Evolutionary conservation across 1,140 invertebrate genomes (phyloP).

Genomic region (Scaptomyza montana): DNA sequence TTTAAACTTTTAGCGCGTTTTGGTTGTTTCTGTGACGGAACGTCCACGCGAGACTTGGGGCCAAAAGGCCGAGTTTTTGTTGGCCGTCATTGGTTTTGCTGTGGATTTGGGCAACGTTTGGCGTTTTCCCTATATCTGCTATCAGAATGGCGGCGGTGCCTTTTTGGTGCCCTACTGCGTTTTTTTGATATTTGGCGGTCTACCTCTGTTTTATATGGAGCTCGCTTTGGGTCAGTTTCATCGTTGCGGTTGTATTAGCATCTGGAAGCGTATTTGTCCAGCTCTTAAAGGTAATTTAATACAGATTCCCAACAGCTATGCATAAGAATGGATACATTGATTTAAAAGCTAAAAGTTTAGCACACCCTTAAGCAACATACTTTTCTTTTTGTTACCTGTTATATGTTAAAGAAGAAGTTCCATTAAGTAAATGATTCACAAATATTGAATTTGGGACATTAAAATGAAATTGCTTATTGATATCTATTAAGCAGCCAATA

Average conservation of each 20-base stretch:
- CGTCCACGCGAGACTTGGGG: slow-evolving; percentile 89
- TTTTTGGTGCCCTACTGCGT: slow-evolving; percentile 97
- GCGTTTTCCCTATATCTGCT: slow-evolving; percentile 92
- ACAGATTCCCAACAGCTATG: background rate
- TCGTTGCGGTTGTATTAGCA: slow-evolving; percentile 94
- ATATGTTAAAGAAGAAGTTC: slow-evolving; percentile 12
- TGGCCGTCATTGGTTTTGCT: slow-evolving; percentile 94
- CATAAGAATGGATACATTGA: too few species aligned
- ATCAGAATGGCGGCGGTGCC: slow-evolving; percentile 93
- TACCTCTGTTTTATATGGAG: slow-evolving; percentile 98
- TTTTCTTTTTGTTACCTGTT: slow-evolving; percentile 14
- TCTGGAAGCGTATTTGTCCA: slow-evolving; percentile 97
- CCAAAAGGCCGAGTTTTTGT: slow-evolving; percentile 94
- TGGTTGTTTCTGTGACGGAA: slow-evolving; percentile 87
- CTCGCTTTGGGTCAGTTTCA: slow-evolving; percentile 96
- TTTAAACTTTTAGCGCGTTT: slow-evolving; percentile 81
- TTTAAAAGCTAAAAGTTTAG: too few species aligned
- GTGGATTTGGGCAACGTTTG: slow-evolving; percentile 93
- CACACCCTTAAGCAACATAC: background rate
- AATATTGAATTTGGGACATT: slow-evolving; percentile 65
- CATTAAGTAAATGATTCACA: slow-evolving; percentile 66
- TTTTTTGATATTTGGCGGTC: slow-evolving; percentile 95
- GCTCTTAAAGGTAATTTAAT: slow-evolving; percentile 94
- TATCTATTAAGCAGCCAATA: slow-evolving; percentile 47
- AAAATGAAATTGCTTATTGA: slow-evolving; percentile 61